Percentiles rank a stretch among this genome's conserved stretches.
These are phyloP conservation scores for Drosophila setosimentum DNA, from an alignment of 2,888 invertebrate species.

Conservation along the genomic window DNA sequence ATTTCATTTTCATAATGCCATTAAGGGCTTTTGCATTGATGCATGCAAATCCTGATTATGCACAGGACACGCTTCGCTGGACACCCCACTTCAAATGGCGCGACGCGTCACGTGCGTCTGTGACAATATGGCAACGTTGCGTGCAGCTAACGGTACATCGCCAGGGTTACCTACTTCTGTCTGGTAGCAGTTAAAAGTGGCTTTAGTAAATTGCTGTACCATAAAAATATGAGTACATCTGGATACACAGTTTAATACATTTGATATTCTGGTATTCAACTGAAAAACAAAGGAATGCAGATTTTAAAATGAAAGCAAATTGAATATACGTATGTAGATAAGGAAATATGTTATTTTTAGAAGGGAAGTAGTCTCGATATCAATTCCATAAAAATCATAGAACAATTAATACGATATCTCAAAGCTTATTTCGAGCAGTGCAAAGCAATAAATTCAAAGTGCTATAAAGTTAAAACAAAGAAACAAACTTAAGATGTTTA, in stretches of 20 bases:
- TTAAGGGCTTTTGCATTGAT: conserved; percentile 63
- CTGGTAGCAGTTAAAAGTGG: background rate
- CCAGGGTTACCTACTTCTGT: conserved; percentile 58
- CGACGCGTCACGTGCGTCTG: conserved; percentile 61
- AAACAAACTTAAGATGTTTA: too few relatives aligned
- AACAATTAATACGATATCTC: background rate
- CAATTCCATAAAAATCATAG: background rate
- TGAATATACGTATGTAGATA: background rate
- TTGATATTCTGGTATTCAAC: background rate
- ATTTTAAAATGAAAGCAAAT: background rate
- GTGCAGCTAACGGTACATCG: conserved; percentile 50
- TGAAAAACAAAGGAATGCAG: background rate
- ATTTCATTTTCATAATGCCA: conserved; percentile 59
- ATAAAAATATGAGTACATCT: conserved; percentile 2
- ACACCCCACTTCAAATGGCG: conserved; percentile 33
- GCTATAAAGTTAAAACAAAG: too few relatives aligned
- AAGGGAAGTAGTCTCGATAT: background rate
- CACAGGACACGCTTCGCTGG: conserved; percentile 73
- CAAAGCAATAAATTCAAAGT: too few relatives aligned
- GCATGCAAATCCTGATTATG: conserved; percentile 81
- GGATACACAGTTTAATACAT: background rate
- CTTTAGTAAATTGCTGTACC: conserved; percentile 7
- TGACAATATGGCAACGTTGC: conserved; percentile 70
- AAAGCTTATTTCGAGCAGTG: too few relatives aligned
- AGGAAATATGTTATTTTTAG: background rate